Conservation (phyloP, 2,888 invertebrate genomes). For the Amphipyra berbera region DNA sequence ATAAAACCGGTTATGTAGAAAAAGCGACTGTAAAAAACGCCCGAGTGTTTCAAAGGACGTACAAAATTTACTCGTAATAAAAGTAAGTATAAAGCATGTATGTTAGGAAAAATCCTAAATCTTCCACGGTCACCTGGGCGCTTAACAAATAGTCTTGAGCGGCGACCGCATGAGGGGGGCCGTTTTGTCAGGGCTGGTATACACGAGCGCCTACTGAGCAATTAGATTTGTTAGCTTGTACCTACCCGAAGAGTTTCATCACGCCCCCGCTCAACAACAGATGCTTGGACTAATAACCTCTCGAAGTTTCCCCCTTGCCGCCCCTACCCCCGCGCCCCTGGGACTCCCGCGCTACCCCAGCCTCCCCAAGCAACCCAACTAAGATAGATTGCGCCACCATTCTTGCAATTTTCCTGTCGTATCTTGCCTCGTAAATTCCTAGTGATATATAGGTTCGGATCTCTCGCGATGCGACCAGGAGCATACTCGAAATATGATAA, state of each 20-base stretch:
- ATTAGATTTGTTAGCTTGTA: constrained; percentile 90
- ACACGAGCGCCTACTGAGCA: constrained; percentile 88
- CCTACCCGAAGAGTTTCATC: constrained; percentile 87
- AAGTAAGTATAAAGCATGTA: constrained; percentile 50
- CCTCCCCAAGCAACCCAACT: constrained; percentile 91
- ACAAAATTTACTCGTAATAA: constrained; percentile 52
- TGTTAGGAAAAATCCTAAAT: constrained; percentile 59
- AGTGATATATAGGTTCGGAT: constrained; percentile 94
- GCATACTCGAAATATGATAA: constrained; percentile 90
- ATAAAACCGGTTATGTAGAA: constrained; percentile 51
- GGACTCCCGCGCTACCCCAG: constrained; percentile 78
- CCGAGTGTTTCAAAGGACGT: constrained; percentile 44
- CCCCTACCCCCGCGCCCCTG: constrained; percentile 73
- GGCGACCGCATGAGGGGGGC: constrained; percentile 80
- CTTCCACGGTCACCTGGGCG: constrained; percentile 80
- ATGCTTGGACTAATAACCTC: constrained; percentile 91
- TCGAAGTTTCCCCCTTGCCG: constrained; percentile 88
- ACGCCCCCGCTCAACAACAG: constrained; percentile 90
- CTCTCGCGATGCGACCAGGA: constrained; percentile 90
- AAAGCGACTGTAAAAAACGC: constrained; percentile 40
- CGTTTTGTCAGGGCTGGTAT: constrained; percentile 83
- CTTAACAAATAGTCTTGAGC: constrained; percentile 80
- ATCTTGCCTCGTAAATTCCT: constrained; percentile 96
- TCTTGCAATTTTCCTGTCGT: constrained; percentile 98
- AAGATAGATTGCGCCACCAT: constrained; percentile 97